Evolutionary conservation across 2,888 invertebrate species (phyloP).

Genomic region (Dendrolimus houi): DNA sequence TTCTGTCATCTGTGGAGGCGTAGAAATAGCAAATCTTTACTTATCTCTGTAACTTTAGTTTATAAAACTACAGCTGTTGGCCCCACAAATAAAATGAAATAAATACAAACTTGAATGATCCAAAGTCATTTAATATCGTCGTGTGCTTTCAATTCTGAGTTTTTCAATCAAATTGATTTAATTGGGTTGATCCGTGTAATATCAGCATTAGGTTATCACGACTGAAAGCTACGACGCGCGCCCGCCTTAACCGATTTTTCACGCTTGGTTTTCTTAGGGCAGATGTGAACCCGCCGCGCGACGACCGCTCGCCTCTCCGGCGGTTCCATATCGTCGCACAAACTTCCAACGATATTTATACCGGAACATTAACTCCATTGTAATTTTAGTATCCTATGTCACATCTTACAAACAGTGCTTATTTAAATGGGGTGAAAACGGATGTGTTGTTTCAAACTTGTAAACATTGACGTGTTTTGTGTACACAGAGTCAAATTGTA

Average conservation of each 20-base stretch:
- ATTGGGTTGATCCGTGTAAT: too few relatives aligned
- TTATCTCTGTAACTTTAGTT: too few relatives aligned
- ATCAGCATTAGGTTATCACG: neutral
- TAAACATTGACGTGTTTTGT: neutral
- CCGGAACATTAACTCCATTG: neutral
- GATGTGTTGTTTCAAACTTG: neutral
- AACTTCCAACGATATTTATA: neutral
- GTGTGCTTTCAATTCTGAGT: too few relatives aligned
- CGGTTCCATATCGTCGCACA: neutral
- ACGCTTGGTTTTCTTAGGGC: constrained; percentile 13
- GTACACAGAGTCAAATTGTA: neutral
- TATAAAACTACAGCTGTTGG: too few relatives aligned
- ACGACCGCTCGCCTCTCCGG: constrained; percentile 21
- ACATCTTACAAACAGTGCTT: neutral
- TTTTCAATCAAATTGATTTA: too few relatives aligned
- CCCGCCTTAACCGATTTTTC: constrained; percentile 12
- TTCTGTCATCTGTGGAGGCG: too few relatives aligned
- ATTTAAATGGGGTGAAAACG: neutral
- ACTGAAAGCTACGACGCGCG: constrained; percentile 2
- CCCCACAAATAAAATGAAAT: too few relatives aligned
- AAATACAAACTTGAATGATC: too few relatives aligned
- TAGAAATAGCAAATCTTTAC: too few relatives aligned
- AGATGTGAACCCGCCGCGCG: constrained; percentile 20
- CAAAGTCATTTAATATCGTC: too few relatives aligned
- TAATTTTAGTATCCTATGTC: neutral